Evolutionary conservation across 2,888 invertebrate species (phyloP).

Genomic region (Aphrophora alni): DNA sequence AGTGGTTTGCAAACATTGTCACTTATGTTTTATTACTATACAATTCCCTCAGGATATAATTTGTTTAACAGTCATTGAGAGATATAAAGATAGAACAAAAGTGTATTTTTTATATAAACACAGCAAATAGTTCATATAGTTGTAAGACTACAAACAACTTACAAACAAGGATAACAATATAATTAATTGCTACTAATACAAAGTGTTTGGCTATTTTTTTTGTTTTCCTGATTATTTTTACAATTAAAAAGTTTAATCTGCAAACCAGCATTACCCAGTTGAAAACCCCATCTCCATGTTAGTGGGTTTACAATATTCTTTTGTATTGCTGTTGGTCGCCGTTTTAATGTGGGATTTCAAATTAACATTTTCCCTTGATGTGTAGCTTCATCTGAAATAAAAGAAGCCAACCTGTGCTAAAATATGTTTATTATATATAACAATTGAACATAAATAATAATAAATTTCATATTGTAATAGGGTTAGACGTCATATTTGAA

Average conservation of each 20-base stretch:
- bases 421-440: too few species aligned
- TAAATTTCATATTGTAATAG: too few species aligned
- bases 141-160: neutral
- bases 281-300: neutral
- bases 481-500: too few species aligned
- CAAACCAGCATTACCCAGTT: too few species aligned
- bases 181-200: neutral
- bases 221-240: too few species aligned
- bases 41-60: neutral
- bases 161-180: neutral
- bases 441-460: too few species aligned
- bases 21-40: neutral
- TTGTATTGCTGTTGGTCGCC: neutral
- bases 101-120: too few species aligned
- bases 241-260: neutral
- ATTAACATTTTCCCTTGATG: neutral
- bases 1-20: neutral
- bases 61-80: neutral
- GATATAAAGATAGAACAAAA: neutral
- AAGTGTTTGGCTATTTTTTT: neutral
- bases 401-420: too few species aligned
- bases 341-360: neutral
- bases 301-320: neutral
- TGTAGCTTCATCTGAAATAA: neutral
- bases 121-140: neutral